Base-by-base conservation (phyloP, 2,113 vertebrate species). In the Neoarius graeffei region DNA sequence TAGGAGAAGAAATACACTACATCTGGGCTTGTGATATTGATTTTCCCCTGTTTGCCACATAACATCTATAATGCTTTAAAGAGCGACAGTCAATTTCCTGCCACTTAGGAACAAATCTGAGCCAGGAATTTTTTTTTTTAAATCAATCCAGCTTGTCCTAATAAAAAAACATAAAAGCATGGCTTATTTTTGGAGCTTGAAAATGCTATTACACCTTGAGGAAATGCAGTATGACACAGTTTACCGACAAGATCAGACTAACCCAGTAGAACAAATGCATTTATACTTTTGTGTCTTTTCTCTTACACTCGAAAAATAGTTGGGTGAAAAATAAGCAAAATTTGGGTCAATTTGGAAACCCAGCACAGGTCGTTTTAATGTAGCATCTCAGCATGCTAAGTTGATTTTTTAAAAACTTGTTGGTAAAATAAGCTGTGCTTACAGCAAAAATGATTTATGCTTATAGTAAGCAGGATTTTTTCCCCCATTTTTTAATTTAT, bases 11-110 rank as follows among this genome's bases (percentile, higher is more conserved):
- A 57, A 59, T 59, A 19, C 17, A 87, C 66, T 48, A 54, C 14
- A 81, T 27, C 48, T 67, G 57, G 54, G 67, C 54, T 84, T 86
- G n/a, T 50, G 57, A 74, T 81, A 83, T 88, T 83, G 81, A 90
- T 84, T 86, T 86, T 67, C 54, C 62, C 76, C 42, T 14, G 5
- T 87, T 69, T 76, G n/a, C 48, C 82, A 62, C 56, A 19, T 73
- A 52, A 25, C 66, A 23, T 71, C 66, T 82, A 85, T 59, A 81
- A 85, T 82, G 77, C 66, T 73, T 76, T 83, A 89, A 85, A 86
- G 62, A 85, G 66, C 1, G 42, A 11, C 42, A 74, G 56, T 67
- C 77, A 42, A 86, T 82, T 89, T 74, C 35, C 79, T 83, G 84
- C 67, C 71, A 83, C 73, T 82, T 81, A 62, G 48, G 57, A 81